A percentile compares a stretch with the other conserved stretches of the same genome.
Conservation (phyloP, 1,140 invertebrate species). For the Oreohelix idahoensis region DNA sequence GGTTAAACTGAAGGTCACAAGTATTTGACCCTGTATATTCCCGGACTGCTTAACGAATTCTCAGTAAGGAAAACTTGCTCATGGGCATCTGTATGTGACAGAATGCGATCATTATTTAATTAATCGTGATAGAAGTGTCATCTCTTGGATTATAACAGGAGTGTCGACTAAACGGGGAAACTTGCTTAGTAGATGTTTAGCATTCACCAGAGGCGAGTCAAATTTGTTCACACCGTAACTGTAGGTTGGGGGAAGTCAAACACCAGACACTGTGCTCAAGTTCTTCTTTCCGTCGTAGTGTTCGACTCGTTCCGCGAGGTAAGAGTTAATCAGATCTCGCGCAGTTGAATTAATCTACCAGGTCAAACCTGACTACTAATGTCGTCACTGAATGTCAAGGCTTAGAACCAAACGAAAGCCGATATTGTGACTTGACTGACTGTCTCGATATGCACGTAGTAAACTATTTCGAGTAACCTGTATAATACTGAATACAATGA, state of each 20-base stretch:
- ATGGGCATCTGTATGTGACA: too few species aligned
- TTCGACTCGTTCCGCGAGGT: background rate
- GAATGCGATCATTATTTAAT: background rate
- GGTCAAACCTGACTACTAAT: background rate
- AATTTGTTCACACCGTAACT: background rate
- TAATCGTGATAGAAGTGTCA: background rate
- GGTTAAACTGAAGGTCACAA: too few species aligned
- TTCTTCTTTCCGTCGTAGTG: background rate
- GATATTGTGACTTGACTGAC: too few species aligned
- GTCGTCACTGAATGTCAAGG: background rate
- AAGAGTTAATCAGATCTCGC: background rate
- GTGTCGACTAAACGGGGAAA: background rate
- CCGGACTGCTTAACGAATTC: too few species aligned
- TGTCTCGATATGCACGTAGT: too few species aligned
- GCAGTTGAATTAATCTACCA: background rate
- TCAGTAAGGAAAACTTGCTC: too few species aligned
- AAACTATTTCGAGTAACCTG: too few species aligned
- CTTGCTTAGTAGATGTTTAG: background rate
- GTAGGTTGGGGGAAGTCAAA: background rate
- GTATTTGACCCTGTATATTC: too few species aligned
- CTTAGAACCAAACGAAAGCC: too few species aligned
- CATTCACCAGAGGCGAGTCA: background rate
- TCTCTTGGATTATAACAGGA: background rate
- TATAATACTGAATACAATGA: too few species aligned
- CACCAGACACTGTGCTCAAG: background rate